A percentile compares a stretch with the other conserved stretches of the same genome.
Conservation (phyloP, 2,888 invertebrate species). For the Pollenia angustigena region DNA sequence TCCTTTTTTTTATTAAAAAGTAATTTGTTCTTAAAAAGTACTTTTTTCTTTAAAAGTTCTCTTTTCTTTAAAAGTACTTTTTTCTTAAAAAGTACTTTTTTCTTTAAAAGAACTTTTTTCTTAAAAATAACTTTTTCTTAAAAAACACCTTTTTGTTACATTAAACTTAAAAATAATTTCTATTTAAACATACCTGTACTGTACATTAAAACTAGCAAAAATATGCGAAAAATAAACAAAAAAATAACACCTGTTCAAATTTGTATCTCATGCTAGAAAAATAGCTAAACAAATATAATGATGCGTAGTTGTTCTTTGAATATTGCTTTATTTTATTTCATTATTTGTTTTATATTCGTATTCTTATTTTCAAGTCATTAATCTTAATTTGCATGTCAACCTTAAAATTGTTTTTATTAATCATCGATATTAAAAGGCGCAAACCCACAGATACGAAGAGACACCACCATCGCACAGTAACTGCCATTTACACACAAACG, state of each 20-base stretch:
- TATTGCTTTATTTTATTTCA: background rate
- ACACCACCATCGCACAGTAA: conserved; percentile 28
- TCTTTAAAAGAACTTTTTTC: no score
- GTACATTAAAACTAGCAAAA: no score
- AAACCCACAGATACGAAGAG: background rate
- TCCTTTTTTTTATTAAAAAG: no score
- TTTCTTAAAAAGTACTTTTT: no score
- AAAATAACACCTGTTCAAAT: conserved; percentile 44
- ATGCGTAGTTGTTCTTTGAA: background rate
- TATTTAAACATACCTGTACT: no score
- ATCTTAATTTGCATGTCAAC: conserved; percentile 69
- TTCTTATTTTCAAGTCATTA: conserved; percentile 40
- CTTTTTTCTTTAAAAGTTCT: no score
- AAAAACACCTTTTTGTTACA: no score
- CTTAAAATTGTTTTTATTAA: conserved; percentile 49
- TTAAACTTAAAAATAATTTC: no score
- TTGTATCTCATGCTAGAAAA: conserved; percentile 36
- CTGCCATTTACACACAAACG: background rate
- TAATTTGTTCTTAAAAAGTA: no score
- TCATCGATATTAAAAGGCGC: conserved; percentile 50
- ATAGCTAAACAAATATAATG: background rate
- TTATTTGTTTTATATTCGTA: conserved; percentile 17
- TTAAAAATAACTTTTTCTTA: no score
- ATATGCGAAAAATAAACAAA: background rate
- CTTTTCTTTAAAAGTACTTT: no score